Base-by-base conservation (phyloP, 2,113 vertebrate genomes). In the Chrysochloris asiatica region DNA sequence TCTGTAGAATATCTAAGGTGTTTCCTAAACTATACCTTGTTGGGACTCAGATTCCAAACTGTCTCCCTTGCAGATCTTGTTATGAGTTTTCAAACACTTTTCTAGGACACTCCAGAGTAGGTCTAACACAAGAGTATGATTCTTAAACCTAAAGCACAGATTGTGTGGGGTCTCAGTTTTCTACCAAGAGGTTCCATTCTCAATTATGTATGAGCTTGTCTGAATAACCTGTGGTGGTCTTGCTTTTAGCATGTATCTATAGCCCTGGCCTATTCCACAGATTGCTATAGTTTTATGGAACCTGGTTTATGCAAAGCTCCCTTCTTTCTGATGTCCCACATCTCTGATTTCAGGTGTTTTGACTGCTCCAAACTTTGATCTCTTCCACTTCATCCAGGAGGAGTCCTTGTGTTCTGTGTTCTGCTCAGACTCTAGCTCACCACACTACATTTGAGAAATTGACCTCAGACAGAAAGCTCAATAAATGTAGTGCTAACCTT, bases 261-360 rank as follows among this genome's bases (percentile, higher is more conserved):
- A 50, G 48, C 48, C 16, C 48, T 16, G 16, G 33, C 54, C 24
- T n/a, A 4, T 45, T 26, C 43, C n/a, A 45, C 33, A 61, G 52
- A 30, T 21, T 33, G 38, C 21, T 28, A 19, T 1, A n/a, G 17
- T 33, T 5, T 50, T 8, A 6, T 0, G 16, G 7, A 7, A 16
- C 4, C 16, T 21, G 7, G 30, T 11, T 4, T 5, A 4, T 43
- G 17, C 28, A 76, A 2, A 21, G 22, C 11, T 2, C 14, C 0
- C 33, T 48, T 45, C 33, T n/a, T 38, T 61, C 22, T 0, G 22
- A 24, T 7, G 10, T 19, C 21, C 30, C 4, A 11, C 21, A 30
- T 36, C 7, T 50, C 48, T n/a, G n/a, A n/a, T n/a, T n/a, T n/a
- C n/a, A n/a, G n/a, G 21, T 54, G 43, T 33, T 50, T 36, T 4